Conservation (phyloP, 2,888 invertebrate species). For the Deroplatys truncata region DNA sequence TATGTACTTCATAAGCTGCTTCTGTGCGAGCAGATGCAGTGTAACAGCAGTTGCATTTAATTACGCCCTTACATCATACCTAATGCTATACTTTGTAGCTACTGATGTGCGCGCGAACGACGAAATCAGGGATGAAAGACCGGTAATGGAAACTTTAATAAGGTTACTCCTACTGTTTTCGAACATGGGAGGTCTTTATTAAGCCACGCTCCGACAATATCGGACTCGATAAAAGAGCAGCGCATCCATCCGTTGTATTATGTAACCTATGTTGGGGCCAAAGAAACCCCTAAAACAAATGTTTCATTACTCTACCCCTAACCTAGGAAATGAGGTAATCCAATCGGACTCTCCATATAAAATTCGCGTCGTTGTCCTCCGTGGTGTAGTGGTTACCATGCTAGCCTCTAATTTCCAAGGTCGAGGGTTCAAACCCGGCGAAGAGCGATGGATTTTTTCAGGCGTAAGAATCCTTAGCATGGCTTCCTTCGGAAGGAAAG, state of each 20-base stretch:
- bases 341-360: too few species aligned
- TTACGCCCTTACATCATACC: background rate
- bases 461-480: too few species aligned
- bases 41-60: background rate
- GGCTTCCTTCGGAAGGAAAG: too few species aligned
- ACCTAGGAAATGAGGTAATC: too few species aligned
- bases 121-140: background rate
- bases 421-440: too few species aligned
- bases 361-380: too few species aligned
- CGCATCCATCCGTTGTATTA: background rate
- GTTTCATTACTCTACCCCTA: too few species aligned
- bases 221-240: background rate
- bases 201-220: background rate
- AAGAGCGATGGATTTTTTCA: too few species aligned
- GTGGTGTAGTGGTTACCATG: too few species aligned
- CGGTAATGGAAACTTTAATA: background rate
- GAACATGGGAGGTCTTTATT: background rate
- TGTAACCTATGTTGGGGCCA: background rate
- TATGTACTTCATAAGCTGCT: background rate
- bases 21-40: background rate
- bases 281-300: background rate
- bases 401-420: too few species aligned
- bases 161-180: background rate
- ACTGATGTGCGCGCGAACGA: background rate
- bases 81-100: background rate